Percentiles rank a stretch among this genome's conserved stretches.
Evolutionary conservation across 2,797 vertebrate genomes (phyloP).

Genomic region (Pseudochaenichthys georgianus): DNA sequence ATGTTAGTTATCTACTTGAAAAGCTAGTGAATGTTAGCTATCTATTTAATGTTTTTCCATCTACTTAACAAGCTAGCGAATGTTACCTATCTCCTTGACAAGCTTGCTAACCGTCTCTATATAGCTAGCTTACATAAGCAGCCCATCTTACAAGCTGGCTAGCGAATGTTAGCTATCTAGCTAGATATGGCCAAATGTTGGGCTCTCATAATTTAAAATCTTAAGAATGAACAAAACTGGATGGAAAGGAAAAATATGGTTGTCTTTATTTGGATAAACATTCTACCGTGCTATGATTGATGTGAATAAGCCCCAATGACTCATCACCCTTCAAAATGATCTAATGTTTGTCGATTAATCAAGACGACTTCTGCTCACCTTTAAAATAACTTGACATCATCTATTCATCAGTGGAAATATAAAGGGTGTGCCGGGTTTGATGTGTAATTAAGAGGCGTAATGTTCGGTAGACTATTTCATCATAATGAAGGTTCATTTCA

Average conservation of each 20-base stretch:
- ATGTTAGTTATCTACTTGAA: too few species aligned
- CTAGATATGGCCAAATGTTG: too few species aligned
- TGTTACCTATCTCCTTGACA: too few species aligned
- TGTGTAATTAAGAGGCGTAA: slow-evolving; percentile 6
- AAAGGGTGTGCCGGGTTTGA: background rate
- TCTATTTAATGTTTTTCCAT: too few species aligned
- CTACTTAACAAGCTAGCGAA: too few species aligned
- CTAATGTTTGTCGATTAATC: background rate
- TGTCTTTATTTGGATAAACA: background rate
- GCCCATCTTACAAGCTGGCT: too few species aligned
- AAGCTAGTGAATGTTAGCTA: too few species aligned
- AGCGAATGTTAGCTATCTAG: too few species aligned
- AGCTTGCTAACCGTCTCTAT: too few species aligned
- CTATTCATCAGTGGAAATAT: too few species aligned
- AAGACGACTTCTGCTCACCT: background rate
- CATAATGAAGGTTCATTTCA: slow-evolving; percentile 9
- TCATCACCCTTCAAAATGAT: background rate
- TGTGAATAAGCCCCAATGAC: background rate
- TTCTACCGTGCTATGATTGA: background rate
- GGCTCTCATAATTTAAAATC: too few species aligned
- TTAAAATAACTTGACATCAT: background rate
- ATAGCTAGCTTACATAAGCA: too few species aligned
- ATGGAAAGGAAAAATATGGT: background rate
- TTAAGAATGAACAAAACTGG: background rate
- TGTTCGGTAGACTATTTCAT: background rate